phyloP scores from a whole-genome alignment of 2,797 vertebrate species.

The Microcaecilia unicolor region DNA sequence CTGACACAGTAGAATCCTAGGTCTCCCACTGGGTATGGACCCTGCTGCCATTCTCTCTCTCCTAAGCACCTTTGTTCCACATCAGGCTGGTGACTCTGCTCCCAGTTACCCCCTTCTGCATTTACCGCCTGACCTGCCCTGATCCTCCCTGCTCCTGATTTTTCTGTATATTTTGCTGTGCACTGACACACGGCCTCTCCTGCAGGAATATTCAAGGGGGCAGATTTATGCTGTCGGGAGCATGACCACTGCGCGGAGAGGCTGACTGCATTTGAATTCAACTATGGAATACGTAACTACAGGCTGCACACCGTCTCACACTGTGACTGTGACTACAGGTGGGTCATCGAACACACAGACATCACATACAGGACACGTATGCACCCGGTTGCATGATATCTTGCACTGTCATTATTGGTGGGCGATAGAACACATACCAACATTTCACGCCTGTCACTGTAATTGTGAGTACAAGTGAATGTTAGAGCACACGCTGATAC shows the following conservation, averaged over 20 bases:
- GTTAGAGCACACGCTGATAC: too few species aligned
- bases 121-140: background rate
- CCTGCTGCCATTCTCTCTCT: too few species aligned
- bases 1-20: too few species aligned
- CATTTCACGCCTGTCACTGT: too few species aligned
- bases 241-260: constrained; percentile 73
- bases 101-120: background rate
- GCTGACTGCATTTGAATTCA: constrained; percentile 65
- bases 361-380: too few species aligned
- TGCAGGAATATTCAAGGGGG: constrained; percentile 50
- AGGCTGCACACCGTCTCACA: constrained; percentile 82
- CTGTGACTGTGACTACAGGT: constrained; percentile 72
- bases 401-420: too few species aligned
- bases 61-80: too few species aligned
- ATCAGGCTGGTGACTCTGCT: background rate
- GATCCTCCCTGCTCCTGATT: too few species aligned
- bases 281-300: constrained; percentile 73
- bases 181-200: background rate
- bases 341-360: background rate
- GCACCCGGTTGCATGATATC: too few species aligned
- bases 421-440: background rate
- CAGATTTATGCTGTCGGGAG: constrained; percentile 76
- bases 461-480: too few species aligned
- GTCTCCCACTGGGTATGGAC: too few species aligned
- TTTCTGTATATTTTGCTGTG: background rate